phyloP scores from a whole-genome alignment of 1,140 invertebrate genomes.

The Drosophila busckii region DNA sequence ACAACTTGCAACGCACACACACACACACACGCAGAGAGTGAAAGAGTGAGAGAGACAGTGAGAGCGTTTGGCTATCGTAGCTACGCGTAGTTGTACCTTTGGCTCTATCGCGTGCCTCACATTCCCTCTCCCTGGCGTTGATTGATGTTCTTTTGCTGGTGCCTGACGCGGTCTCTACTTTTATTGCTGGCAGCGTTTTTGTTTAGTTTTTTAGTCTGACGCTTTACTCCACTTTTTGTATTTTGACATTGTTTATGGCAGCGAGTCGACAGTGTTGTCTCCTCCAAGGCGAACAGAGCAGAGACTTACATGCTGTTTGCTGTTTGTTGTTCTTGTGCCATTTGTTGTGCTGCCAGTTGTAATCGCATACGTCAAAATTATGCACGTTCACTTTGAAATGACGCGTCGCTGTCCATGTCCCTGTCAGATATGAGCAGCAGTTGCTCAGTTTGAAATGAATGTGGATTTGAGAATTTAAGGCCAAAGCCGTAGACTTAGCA shows the following conservation, averaged over 20 bases:
- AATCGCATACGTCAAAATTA: constrained; percentile 75
- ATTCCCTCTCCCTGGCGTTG: constrained; percentile 36
- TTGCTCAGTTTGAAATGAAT: constrained; percentile 21
- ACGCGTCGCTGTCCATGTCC: constrained; percentile 47
- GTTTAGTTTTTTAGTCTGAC: constrained; percentile 38
- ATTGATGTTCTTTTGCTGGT: constrained; percentile 65
- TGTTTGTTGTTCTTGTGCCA: constrained; percentile 15
- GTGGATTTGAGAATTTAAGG: constrained; percentile 37
- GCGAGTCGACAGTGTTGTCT: no score
- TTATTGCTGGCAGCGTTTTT: constrained; percentile 64
- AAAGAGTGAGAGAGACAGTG: neutral
- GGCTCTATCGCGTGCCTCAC: constrained; percentile 3
- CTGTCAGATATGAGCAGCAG: constrained; percentile 18
- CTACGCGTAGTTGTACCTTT: constrained; percentile 16
- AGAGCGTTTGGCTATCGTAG: constrained; percentile 52
- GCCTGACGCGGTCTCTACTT: constrained; percentile 60
- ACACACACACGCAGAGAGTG: constrained; percentile 12
- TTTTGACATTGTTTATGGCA: constrained; percentile 40
- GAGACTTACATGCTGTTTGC: no score
- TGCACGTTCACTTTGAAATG: constrained; percentile 61
- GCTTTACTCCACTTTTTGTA: neutral
- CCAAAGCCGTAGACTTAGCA: constrained; percentile 25
- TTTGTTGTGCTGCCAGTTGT: constrained; percentile 39
- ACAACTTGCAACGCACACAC: constrained; percentile 28
- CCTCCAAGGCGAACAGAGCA: no score